These are phyloP conservation scores for Labrus mixtus DNA, from an alignment of 2,113 vertebrate genomes.

Conservation along the genomic window DNA sequence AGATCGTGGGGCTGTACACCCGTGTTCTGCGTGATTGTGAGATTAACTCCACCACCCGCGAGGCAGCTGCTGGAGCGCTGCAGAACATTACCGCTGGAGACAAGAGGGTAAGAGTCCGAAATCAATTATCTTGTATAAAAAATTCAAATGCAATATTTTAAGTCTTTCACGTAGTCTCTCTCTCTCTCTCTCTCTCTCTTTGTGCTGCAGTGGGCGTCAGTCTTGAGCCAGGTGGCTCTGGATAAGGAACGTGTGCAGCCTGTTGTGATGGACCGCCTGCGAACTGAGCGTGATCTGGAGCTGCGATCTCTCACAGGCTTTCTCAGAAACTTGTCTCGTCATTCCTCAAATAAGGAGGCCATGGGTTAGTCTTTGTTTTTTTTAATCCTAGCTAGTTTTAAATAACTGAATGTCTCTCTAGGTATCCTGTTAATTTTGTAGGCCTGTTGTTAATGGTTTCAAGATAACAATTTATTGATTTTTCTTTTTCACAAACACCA, in stretches of 20 bases:
- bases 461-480: too few species aligned
- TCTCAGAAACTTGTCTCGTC: conserved; percentile 92
- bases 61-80: conserved; percentile 91
- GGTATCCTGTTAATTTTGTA: neutral
- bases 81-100: conserved; percentile 97
- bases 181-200: conserved; percentile 7
- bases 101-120: conserved; percentile 82
- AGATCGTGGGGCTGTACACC: conserved; percentile 90
- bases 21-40: conserved; percentile 88
- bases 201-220: conserved; percentile 87
- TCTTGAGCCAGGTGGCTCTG: conserved; percentile 89
- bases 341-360: conserved; percentile 88
- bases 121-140: too few species aligned
- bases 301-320: conserved; percentile 93
- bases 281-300: conserved; percentile 87
- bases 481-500: too few species aligned
- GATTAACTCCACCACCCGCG: conserved; percentile 88
- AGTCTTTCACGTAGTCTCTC: neutral
- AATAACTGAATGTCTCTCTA: neutral
- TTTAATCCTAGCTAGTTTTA: neutral
- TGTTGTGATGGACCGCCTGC: conserved; percentile 86
- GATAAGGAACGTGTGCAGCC: conserved; percentile 92
- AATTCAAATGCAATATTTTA: neutral
- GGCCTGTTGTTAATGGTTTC: too few species aligned
- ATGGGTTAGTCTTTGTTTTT: conserved; percentile 88